Conservation (phyloP, 2,797 vertebrate genomes). For the Natrix natrix region DNA sequence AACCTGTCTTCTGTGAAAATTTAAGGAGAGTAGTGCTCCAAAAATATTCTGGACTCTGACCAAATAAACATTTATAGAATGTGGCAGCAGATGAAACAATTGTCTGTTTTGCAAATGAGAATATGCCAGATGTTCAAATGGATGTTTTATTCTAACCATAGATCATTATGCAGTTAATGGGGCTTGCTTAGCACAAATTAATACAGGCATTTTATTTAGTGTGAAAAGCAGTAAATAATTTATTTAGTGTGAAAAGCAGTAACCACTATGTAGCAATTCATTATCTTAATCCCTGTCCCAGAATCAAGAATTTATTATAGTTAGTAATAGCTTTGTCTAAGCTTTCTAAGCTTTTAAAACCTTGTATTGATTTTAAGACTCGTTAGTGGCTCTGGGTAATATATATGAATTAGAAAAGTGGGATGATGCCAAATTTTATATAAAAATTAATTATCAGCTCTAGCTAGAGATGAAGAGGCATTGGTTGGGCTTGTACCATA, state of each 20-base stretch:
- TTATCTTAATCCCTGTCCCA: background rate
- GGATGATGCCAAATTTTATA: background rate
- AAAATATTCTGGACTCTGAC: conserved; percentile 11
- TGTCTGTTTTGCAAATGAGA: background rate
- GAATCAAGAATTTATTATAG: conserved; percentile 13
- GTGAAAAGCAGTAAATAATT: conserved; percentile 2
- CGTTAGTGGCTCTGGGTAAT: background rate
- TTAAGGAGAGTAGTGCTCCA: conserved; percentile 33
- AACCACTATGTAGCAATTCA: background rate
- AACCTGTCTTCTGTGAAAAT: conserved; percentile 31
- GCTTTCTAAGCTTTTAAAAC: background rate
- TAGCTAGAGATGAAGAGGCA: background rate
- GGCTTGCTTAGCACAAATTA: conserved; percentile 24
- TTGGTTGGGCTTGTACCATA: background rate
- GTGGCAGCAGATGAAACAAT: background rate
- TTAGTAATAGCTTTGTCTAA: background rate
- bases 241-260: conserved; percentile 3
- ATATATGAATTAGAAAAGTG: background rate
- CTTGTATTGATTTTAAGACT: background rate
- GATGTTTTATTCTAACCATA: background rate
- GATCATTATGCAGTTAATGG: background rate
- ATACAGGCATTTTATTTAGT: background rate
- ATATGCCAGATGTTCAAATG: conserved; percentile 2
- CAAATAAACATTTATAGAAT: background rate
- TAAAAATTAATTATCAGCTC: background rate